phyloP scores from a whole-genome alignment of 2,113 vertebrate species.

The Tenebrosternarchus preto region DNA sequence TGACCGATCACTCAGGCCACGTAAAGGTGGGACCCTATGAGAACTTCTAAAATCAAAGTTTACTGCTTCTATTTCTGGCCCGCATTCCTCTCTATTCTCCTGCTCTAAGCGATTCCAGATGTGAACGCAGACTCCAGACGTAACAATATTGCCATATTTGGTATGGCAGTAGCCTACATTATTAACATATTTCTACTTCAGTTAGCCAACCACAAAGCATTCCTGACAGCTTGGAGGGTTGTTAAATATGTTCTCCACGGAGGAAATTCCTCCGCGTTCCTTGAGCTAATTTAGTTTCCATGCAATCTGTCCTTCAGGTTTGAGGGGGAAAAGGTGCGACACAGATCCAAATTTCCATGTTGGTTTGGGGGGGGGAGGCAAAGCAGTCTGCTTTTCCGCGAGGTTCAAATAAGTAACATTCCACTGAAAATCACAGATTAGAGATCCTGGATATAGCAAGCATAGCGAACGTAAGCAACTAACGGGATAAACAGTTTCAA shows the following conservation, averaged over 20 bases:
- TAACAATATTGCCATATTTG: conserved; percentile 99
- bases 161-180: conserved; percentile 97
- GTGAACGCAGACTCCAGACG: conserved; percentile 86
- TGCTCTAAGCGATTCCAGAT: conserved; percentile 91
- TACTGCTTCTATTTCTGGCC: conserved; percentile 81
- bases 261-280: conserved; percentile 85
- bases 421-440: conserved; percentile 67
- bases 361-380: conserved; percentile 42
- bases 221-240: conserved; percentile 94
- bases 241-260: conserved; percentile 95
- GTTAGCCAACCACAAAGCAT: conserved; percentile 96
- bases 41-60: conserved; percentile 62
- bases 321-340: conserved; percentile 67
- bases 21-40: conserved; percentile 10
- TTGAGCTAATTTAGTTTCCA: conserved; percentile 79
- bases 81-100: conserved; percentile 54
- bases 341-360: conserved; percentile 78
- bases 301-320: conserved; percentile 86
- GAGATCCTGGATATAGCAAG: conserved; percentile 50
- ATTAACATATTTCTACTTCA: conserved; percentile 96
- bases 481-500: conserved; percentile 36
- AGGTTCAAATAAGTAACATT: conserved; percentile 74
- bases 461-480: conserved; percentile 15
- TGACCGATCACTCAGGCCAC: neutral
- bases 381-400: conserved; percentile 60